Evolutionary conservation across 2,888 invertebrate species (phyloP), one percentile per base, ranked within the genome.

Genomic region (Craniophora ligustri): DNA sequence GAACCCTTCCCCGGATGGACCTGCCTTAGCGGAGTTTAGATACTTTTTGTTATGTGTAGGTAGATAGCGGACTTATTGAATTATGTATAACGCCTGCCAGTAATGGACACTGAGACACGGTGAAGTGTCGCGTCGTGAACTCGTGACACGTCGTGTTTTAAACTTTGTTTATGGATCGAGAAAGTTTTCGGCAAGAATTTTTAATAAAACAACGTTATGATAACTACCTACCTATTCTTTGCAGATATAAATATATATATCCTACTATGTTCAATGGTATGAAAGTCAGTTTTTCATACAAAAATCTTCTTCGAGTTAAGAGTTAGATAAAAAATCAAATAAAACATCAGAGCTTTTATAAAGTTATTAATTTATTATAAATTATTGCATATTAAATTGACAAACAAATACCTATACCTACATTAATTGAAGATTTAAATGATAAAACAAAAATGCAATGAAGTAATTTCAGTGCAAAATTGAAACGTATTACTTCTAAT

Each of bases 1-100:
- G 79, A 85, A 86, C 86, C 86, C 86, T 85, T 84, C 73, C 50
- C 75, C 71, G 72, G 82, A 81, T 72, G 87, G 86, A 85, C 84
- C 69, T 59, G 62, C 61, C 46, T 73, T 48, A 56, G 30, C 30
- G 38, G 45, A 61, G 62, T 68, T 63, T 66, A 65, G 62, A 53
- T 69, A 57, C 62, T 57, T 53, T 55, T 60, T 54, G 63, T 55
- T 72, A 23, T 67, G 61, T 60, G 44, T 74, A 68, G 60, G 34
- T 62, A 42, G 67, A 5, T 41, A 34, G 49, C 21, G 8, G 18
- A 48, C 41, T 53, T 58, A 75, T 72, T 72, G 62, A 72, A 75
- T 72, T 72, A 68, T 75, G 65, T 75, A 72, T 67, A 57, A 40
- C 49, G 47, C 41, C 47, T 50, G 35, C 41, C 59, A 45, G 57